Evolutionary conservation across 2,888 invertebrate species (phyloP), one percentile per base, ranked within the genome.

Genomic region (Hoplodrina ambigua): DNA sequence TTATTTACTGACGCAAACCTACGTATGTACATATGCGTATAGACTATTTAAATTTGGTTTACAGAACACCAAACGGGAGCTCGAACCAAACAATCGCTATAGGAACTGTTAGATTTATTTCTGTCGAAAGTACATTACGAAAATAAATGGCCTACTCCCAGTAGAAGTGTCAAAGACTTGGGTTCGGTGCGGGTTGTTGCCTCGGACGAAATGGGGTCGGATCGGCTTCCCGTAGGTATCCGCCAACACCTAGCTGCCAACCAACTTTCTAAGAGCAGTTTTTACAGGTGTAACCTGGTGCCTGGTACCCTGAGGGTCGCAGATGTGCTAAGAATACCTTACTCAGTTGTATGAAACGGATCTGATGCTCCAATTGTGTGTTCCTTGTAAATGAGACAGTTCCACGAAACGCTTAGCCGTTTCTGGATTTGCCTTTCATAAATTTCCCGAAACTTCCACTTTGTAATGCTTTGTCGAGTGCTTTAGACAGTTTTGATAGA

Each of bases 81-180:
- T 65, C 64, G 74, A 75, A 85, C 83, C 72, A 88, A 90, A 89
- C 88, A 88, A 91, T 90, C 87, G 81, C 85, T 86, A 88, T 90
- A 88, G 89, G 88, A 89, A 90, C 90, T 86, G 85, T 86, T 85
- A 86, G 87, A 89, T 90, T 90, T 91, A 91, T 91, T 91, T 91
- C 86, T 85, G 89, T 87, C 88, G 85, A 82, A 82, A 83, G 86
- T 87, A 88, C 87, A 86, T 82, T 82, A 90, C 90, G 75, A 88
- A 92, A 92, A 92, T 92, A 92, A 89, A 90, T 89, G 92, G 88
- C 91, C 91, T 88, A 92, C 91, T 91, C 85, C 75, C 84, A 76
- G 85, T 74, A 86, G 85, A 89, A 89, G 92, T 92, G 92, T 92
- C 92, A 92, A 91, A 91, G 89, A 90, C 91, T 90, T 85, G 85